Conservation (phyloP, 2,797 vertebrate species). For the Tarsius wallacei region DNA sequence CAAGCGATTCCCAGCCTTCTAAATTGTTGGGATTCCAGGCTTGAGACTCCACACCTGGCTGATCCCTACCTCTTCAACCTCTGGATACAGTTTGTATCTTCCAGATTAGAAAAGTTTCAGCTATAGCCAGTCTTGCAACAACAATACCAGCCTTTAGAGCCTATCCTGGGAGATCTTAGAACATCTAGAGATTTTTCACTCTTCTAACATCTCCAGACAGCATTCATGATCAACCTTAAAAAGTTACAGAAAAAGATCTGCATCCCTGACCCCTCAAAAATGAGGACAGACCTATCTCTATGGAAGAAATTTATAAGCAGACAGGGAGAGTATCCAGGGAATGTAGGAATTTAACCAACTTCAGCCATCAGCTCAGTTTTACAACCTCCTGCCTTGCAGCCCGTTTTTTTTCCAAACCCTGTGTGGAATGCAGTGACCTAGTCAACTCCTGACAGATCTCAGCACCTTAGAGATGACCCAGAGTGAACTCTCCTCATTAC, state of each 20-base stretch:
- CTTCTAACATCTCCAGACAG: background rate
- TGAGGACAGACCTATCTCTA: background rate
- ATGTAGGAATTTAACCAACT: background rate
- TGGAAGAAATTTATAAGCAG: background rate
- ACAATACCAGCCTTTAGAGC: background rate
- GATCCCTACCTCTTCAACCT: background rate
- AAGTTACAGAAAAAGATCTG: background rate
- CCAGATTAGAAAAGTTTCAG: background rate
- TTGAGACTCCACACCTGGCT: too few relatives aligned
- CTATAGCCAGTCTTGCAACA: background rate
- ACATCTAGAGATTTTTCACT: background rate
- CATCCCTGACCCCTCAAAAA: background rate
- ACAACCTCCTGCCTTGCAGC: background rate
- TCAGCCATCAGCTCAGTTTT: background rate
- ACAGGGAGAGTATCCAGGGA: background rate
- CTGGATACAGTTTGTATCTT: background rate
- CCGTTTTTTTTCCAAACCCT: background rate
- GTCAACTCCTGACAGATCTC: background rate
- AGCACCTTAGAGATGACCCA: background rate
- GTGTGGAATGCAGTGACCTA: background rate
- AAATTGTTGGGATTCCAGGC: too few relatives aligned
- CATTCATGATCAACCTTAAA: background rate
- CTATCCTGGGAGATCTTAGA: background rate
- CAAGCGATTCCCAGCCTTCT: too few relatives aligned
- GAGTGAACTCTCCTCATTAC: background rate